Conservation (phyloP, 2,113 vertebrate genomes). For the Chionodraco myersi region DNA sequence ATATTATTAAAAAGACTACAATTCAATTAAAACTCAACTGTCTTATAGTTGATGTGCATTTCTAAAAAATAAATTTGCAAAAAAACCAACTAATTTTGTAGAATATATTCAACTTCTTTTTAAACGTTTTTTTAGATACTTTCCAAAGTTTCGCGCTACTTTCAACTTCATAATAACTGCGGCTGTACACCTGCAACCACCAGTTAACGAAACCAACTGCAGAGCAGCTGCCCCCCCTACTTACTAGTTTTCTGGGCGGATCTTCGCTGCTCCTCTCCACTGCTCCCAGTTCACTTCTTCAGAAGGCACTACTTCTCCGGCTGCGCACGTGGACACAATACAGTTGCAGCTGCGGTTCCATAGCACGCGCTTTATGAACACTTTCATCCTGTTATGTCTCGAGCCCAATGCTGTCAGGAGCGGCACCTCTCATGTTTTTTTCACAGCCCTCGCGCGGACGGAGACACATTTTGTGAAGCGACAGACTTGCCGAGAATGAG, state of each 20-base stretch:
- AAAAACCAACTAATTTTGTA: neutral
- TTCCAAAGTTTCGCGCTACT: neutral
- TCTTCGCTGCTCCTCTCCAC: conserved; percentile 7
- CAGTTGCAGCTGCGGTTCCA: neutral
- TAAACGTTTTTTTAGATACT: neutral
- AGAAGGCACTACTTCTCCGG: neutral
- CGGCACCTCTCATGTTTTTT: conserved; percentile 19
- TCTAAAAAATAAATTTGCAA: neutral
- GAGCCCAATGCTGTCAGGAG: conserved; percentile 37
- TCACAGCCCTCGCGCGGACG: conserved; percentile 32
- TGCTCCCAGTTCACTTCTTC: neutral
- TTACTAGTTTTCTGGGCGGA: conserved; percentile 56
- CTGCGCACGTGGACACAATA: conserved; percentile 60
- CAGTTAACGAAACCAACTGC: neutral
- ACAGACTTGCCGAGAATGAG: conserved; percentile 53
- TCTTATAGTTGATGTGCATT: neutral
- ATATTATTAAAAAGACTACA: too few relatives aligned
- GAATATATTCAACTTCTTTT: neutral
- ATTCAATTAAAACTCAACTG: too few relatives aligned
- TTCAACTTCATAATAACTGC: neutral
- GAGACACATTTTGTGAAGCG: neutral
- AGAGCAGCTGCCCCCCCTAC: neutral
- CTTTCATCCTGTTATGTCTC: conserved; percentile 18
- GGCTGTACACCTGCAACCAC: conserved; percentile 30
- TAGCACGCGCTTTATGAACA: conserved; percentile 21